Conservation (phyloP, 1,140 invertebrate genomes). For the Neodiprion pinetum region DNA sequence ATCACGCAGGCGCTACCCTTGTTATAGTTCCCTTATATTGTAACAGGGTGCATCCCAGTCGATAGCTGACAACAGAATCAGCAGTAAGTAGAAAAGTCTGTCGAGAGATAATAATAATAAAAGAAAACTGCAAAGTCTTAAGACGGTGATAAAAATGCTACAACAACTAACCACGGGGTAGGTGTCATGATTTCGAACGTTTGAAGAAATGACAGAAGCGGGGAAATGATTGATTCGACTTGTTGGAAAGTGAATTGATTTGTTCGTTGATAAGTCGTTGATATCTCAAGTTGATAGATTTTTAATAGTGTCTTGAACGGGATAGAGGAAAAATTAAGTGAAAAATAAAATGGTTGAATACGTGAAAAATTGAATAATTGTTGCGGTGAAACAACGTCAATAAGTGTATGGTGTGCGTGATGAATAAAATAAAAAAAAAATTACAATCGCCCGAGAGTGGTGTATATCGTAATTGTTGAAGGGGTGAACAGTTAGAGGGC, state of each 20-base stretch:
- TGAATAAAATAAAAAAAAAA: conserved; percentile 13
- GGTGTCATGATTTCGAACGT: not conserved
- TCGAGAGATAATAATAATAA: not conserved
- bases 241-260: too few relatives aligned
- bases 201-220: not conserved
- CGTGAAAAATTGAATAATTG: not conserved
- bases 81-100: not conserved
- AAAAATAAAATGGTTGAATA: too few relatives aligned
- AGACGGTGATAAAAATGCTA: not conserved
- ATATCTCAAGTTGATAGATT: not conserved
- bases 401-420: not conserved
- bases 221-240: not conserved
- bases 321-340: not conserved
- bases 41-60: conserved; percentile 38
- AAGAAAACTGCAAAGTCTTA: not conserved
- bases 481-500: not conserved
- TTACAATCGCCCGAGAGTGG: not conserved
- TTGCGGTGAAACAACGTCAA: conserved; percentile 2
- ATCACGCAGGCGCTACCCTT: conserved; percentile 35
- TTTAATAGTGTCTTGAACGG: conserved; percentile 22
- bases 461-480: not conserved
- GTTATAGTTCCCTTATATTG: conserved; percentile 30
- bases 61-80: conserved; percentile 25
- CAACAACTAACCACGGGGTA: not conserved
- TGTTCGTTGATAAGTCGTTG: not conserved